Percentiles rank a stretch among this genome's conserved stretches.
phyloP scores from a whole-genome alignment of 2,888 invertebrate genomes.

The Dicroscelio sp. region DNA sequence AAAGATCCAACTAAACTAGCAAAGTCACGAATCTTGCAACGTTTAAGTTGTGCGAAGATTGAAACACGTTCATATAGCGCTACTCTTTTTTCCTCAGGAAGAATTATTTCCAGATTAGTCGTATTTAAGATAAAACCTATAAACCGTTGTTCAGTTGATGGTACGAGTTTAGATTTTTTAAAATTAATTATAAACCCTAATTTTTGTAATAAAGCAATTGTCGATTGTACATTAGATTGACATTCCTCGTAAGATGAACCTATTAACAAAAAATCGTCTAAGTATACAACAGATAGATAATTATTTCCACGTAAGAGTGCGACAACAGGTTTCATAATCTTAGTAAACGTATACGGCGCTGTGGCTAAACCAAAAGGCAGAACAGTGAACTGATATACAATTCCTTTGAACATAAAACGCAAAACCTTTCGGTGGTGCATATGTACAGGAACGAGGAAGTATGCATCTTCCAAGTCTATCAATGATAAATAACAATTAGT shows the following conservation, averaged over 20 bases:
- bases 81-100: not conserved
- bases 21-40: conserved; percentile 62
- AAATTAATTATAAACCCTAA: not conserved
- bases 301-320: not conserved
- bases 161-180: conserved; percentile 8
- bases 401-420: not conserved
- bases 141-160: not conserved
- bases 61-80: not conserved
- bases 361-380: not conserved
- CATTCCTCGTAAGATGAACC: not conserved
- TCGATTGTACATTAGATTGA: not conserved
- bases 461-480: too few species aligned
- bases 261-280: not conserved
- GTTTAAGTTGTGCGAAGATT: not conserved
- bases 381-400: not conserved
- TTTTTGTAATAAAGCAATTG: not conserved
- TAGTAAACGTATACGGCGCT: not conserved
- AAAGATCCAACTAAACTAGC: conserved; percentile 68
- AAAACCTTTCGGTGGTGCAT: not conserved
- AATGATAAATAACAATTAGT: too few species aligned
- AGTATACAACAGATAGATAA: not conserved
- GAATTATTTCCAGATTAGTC: not conserved
- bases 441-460: not conserved
- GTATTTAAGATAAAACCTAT: conserved; percentile 50
- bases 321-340: not conserved